Percentiles rank a stretch among this genome's conserved stretches.
Evolutionary conservation across 2,113 vertebrate genomes (phyloP).

Genomic region (Uria aalge): DNA sequence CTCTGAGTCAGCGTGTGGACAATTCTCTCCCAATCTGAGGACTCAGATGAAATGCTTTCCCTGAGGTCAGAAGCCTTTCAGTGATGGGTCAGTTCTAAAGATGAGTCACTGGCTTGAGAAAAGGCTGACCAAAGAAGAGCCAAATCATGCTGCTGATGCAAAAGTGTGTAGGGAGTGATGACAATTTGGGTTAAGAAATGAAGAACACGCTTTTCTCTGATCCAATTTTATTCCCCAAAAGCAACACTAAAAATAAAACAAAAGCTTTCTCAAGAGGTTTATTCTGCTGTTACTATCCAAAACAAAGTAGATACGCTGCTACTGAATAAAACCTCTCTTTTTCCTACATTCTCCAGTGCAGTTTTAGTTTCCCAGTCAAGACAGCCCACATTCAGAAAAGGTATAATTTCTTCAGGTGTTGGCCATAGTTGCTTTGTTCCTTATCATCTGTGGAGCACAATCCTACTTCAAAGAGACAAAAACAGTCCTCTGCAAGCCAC

Average conservation of each 20-base stretch:
- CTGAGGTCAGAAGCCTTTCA: background rate
- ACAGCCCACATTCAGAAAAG: background rate
- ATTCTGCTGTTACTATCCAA: background rate
- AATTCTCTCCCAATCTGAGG: background rate
- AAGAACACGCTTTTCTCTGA: background rate
- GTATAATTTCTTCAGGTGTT: background rate
- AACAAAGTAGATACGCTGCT: background rate
- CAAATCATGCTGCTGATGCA: background rate
- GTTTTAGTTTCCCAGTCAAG: background rate
- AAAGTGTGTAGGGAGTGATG: constrained; percentile 6
- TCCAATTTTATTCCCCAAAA: constrained; percentile 5
- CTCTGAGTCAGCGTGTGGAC: constrained; percentile 1
- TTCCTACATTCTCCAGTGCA: background rate
- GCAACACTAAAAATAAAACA: constrained; percentile 43
- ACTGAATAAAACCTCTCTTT: background rate
- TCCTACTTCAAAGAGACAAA: background rate
- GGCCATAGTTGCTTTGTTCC: background rate
- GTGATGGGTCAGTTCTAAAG: constrained; percentile 35
- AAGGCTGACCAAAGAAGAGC: constrained; percentile 16
- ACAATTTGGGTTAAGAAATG: constrained; percentile 36
- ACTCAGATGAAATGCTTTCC: background rate
- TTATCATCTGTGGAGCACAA: background rate
- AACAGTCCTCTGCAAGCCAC: background rate
- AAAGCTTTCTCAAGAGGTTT: constrained; percentile 23
- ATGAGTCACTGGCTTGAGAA: constrained; percentile 41